These are phyloP conservation scores for Rhizoglyphus robini DNA, from an alignment of 1,140 invertebrate species.

Conservation along the genomic window DNA sequence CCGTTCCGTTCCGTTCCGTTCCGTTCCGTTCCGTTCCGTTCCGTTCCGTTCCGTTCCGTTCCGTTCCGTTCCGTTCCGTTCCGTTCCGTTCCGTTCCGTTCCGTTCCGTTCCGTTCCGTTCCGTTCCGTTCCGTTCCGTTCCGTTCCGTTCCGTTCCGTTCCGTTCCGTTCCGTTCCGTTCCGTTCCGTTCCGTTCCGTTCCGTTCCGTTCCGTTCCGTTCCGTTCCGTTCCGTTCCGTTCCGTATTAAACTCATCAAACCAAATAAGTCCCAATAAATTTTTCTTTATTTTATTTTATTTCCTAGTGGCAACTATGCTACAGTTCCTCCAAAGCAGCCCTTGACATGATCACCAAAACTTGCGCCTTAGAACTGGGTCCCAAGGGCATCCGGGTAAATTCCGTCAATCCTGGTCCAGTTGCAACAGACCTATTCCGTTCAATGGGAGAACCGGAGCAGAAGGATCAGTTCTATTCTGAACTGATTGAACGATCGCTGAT, in stretches of 20 bases:
- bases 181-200: slow-evolving; percentile 23
- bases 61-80: slow-evolving; percentile 22
- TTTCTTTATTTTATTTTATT: too few relatives aligned
- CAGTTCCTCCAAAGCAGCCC: slow-evolving; percentile 69
- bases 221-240: neutral
- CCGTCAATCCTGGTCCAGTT: slow-evolving; percentile 29
- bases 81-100: slow-evolving; percentile 24
- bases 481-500: too few relatives aligned
- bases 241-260: too few relatives aligned
- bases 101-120: slow-evolving; percentile 25
- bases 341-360: slow-evolving; percentile 78
- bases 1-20: neutral
- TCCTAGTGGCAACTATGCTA: too few relatives aligned
- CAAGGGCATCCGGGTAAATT: slow-evolving; percentile 57
- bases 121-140: slow-evolving; percentile 24
- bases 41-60: slow-evolving; percentile 23
- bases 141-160: neutral
- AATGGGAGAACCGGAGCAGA: too few relatives aligned
- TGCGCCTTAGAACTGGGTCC: slow-evolving; percentile 31
- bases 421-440: slow-evolving; percentile 51
- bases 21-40: slow-evolving; percentile 15
- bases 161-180: slow-evolving; percentile 23
- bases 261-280: too few relatives aligned
- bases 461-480: too few relatives aligned
- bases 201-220: neutral